Base-by-base conservation (phyloP, 2,113 vertebrate genomes). In the Etia nguti region DNA sequence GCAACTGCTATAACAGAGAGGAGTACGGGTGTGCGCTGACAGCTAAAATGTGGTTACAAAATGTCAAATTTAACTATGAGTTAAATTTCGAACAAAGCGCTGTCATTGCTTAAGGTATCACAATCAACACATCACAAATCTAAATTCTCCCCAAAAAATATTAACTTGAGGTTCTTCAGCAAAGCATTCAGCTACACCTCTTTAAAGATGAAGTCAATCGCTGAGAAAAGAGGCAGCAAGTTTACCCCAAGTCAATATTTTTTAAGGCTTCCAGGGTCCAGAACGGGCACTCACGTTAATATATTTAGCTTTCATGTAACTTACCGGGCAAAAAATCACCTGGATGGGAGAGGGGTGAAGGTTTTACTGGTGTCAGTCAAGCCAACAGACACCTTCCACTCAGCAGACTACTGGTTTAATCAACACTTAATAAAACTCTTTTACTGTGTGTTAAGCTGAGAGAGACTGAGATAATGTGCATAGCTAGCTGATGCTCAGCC, bases 241-340 rank as follows among this genome's bases (percentile, higher is more conserved):
- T 29, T 77, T 79, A 80, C 81, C 52, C 22, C 31, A 48, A 3
- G 68, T 82, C 79, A 52, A 20, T 80, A 73, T 80, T 90, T 82
- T 80, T 90, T 43, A 77, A 8, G 1, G 11, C 86, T 79, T 80
- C 31, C 20, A 54, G 50, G 22, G 46, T 15, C 34, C 56, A 10
- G 38, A 31, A 52, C 1, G 34, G 80, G 31, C 20, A 0, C 7
- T 73, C 24, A 82, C 0, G 10, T 18, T 50, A 20, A 31, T 24
- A 52, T n/a, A 41, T 55, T 48, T 81, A 50, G 46, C 10, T 22
- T 75, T 48, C 6, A n/a, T 57, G 9, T 41, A 26, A 91, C 92
- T 90, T 88, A 92, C 92, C 79, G 26, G 70, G 60, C 3, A 59
- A 82, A 84, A 82, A 57, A 90, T 38, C 60, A 29, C 81, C 68